Conservation (phyloP, 1,140 invertebrate species). For the Drosophila hydei region DNA sequence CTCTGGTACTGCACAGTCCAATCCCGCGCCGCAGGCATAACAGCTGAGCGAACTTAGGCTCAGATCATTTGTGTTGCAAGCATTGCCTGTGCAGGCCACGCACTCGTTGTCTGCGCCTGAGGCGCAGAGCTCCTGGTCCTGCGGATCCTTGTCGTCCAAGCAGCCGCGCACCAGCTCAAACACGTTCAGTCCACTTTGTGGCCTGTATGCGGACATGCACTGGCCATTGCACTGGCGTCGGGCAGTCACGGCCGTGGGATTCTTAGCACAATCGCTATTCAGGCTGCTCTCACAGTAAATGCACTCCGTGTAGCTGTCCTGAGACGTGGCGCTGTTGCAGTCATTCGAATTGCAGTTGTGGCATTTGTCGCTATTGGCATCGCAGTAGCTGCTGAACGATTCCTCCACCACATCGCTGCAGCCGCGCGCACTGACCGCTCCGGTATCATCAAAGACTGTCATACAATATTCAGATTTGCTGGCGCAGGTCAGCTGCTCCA, state of each 20-base stretch:
- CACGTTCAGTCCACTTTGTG: background rate
- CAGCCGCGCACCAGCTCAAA: conserved; percentile 62
- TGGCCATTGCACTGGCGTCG: conserved; percentile 65
- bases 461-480: conserved; percentile 65
- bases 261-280: conserved; percentile 48
- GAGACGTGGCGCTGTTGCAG: conserved; percentile 58
- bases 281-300: conserved; percentile 62
- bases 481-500: conserved; percentile 28
- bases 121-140: conserved; percentile 54
- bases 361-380: conserved; percentile 56
- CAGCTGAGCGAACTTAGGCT: conserved; percentile 40
- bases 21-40: conserved; percentile 35
- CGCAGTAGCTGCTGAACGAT: conserved; percentile 56
- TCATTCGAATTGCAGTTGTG: conserved; percentile 76
- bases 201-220: conserved; percentile 68
- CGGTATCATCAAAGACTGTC: conserved; percentile 61
- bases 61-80: conserved; percentile 55
- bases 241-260: conserved; percentile 36
- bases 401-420: conserved; percentile 66
- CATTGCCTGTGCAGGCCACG: conserved; percentile 47
- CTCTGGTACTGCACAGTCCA: conserved; percentile 3
- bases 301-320: conserved; percentile 55
- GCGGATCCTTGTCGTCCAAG: conserved; percentile 71
- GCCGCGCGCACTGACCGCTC: conserved; percentile 54
- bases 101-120: conserved; percentile 45